Evolutionary conservation across 2,888 invertebrate species (phyloP).

Genomic region (Eristalinus aeneus): DNA sequence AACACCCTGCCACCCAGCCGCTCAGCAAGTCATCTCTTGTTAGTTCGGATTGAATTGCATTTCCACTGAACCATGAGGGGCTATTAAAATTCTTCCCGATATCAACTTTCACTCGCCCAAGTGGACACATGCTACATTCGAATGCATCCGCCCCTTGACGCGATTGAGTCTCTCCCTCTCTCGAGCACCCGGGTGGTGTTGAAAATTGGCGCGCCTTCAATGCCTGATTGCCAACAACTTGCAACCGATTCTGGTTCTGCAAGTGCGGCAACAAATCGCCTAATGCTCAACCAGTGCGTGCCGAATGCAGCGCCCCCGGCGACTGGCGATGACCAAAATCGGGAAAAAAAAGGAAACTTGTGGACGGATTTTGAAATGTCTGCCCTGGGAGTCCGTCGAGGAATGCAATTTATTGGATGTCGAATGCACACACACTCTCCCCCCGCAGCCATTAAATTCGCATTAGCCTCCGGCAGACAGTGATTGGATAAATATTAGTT

Average conservation of each 20-base stretch:
- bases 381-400: neutral
- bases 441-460: constrained; percentile 54
- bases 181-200: neutral
- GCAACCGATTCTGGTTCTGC: constrained; percentile 53
- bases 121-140: neutral
- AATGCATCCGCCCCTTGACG: neutral
- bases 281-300: constrained; percentile 25
- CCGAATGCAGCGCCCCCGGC: neutral
- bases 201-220: constrained; percentile 36
- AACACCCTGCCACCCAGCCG: neutral
- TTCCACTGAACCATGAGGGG: constrained; percentile 22
- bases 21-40: constrained; percentile 1
- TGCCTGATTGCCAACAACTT: constrained; percentile 29
- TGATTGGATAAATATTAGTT: constrained; percentile 63
- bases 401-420: neutral
- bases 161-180: neutral
- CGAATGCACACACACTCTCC: constrained; percentile 24
- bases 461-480: constrained; percentile 33
- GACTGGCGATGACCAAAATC: constrained; percentile 52
- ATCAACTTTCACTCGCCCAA: constrained; percentile 57
- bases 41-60: constrained; percentile 44
- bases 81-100: constrained; percentile 61
- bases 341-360: constrained; percentile 32
- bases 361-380: constrained; percentile 22
- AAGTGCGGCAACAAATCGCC: constrained; percentile 56